Evolutionary conservation across 1,140 invertebrate genomes (phyloP).

Genomic region (Dermatophagoides farinae): DNA sequence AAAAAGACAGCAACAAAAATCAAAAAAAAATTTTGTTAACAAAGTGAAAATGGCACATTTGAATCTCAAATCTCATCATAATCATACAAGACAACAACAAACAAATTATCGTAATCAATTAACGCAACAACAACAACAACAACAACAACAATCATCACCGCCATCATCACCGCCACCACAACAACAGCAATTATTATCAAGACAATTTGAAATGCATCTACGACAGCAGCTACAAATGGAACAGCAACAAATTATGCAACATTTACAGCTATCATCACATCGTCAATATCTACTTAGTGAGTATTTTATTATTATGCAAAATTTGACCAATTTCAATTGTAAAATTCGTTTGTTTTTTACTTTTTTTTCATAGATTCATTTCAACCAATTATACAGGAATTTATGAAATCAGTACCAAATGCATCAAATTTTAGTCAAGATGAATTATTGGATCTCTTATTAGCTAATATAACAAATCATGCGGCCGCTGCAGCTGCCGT

Average conservation of each 20-base stretch:
- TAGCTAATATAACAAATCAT: not conserved
- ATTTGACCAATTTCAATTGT: not conserved
- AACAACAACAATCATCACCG: no score
- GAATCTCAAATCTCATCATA: not conserved
- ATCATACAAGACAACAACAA: not conserved
- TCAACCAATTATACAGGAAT: conserved; percentile 5
- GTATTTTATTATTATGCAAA: not conserved
- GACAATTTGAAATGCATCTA: conserved; percentile 11
- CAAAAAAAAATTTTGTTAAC: not conserved
- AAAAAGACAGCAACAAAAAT: no score
- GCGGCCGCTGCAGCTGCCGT: not conserved
- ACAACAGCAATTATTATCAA: not conserved
- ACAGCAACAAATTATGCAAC: conserved; percentile 17
- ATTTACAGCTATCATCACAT: conserved; percentile 14
- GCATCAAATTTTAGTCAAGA: conserved; percentile 3
- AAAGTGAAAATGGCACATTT: not conserved
- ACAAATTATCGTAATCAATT: not conserved
- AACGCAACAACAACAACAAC: not conserved
- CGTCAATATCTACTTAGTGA: conserved; percentile 15
- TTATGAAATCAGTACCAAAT: conserved; percentile 1
- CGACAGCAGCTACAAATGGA: conserved; percentile 14
- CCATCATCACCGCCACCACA: not conserved
- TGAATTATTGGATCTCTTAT: not conserved
- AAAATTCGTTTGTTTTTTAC: not conserved
- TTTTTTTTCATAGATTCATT: conserved; percentile 4